These are phyloP conservation scores for Sylvilagus floridanus DNA, from an alignment of 2,797 vertebrate genomes.

Conservation along the genomic window DNA sequence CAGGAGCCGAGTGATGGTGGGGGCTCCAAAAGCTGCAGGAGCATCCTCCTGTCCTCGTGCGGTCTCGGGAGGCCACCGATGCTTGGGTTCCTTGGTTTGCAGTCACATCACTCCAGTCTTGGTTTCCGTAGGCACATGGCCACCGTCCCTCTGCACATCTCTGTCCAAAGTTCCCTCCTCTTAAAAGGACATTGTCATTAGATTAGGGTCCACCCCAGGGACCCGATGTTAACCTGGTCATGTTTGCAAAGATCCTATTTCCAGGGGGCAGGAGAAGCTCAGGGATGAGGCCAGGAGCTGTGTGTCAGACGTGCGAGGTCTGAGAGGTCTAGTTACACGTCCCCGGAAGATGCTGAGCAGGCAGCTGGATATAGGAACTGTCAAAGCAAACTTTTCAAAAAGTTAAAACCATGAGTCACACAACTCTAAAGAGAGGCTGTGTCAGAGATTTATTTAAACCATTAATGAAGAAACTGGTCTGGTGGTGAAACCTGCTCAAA, in stretches of 20 bases:
- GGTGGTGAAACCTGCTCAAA: not conserved
- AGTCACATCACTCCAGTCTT: not conserved
- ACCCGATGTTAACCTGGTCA: not conserved
- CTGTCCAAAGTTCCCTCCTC: not conserved
- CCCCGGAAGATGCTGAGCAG: not conserved
- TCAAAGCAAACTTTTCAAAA: not conserved
- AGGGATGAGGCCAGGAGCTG: not conserved
- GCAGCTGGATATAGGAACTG: not conserved
- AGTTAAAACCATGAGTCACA: not conserved
- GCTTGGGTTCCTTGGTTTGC: not conserved
- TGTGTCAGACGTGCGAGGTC: not conserved
- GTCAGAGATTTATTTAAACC: not conserved
- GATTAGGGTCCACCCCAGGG: not conserved
- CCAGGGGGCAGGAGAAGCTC: not conserved
- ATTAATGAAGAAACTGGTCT: not conserved
- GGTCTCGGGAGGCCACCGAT: not conserved
- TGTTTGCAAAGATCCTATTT: not conserved
- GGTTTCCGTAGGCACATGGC: not conserved
- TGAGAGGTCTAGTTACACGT: accelerated
- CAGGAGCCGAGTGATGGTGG: no score
- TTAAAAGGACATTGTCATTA: not conserved
- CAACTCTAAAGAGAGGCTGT: not conserved
- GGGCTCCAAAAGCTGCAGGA: no score
- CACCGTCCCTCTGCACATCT: not conserved
- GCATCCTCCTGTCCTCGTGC: no score